These are phyloP conservation scores for Mythimna impura DNA, from an alignment of 2,888 invertebrate genomes.

Conservation along the genomic window DNA sequence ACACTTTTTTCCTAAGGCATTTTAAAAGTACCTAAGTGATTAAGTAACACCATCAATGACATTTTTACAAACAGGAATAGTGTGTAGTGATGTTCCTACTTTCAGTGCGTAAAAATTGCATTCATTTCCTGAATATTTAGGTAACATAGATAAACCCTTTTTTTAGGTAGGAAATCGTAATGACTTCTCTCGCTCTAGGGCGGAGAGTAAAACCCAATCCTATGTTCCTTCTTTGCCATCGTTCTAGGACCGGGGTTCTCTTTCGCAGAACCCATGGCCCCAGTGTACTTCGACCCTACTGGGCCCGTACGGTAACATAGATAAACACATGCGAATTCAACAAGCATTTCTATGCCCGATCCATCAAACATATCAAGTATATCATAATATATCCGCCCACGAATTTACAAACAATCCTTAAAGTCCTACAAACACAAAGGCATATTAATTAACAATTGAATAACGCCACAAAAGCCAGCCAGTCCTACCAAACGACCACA, in stretches of 20 bases:
- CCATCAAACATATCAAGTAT: not conserved
- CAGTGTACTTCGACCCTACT: too few species aligned
- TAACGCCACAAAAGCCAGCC: conserved; percentile 45
- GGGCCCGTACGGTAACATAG: not conserved
- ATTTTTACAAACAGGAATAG: not conserved
- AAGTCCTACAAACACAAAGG: conserved; percentile 12
- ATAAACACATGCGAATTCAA: not conserved
- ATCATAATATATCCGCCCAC: not conserved
- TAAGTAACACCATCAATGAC: too few species aligned
- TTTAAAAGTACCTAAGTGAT: too few species aligned
- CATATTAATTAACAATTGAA: conserved; percentile 35
- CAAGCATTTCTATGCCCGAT: not conserved
- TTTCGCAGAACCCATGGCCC: too few species aligned
- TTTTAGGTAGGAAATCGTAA: too few species aligned
- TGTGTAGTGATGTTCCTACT: not conserved
- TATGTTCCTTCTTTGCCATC: too few species aligned
- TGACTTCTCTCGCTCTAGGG: too few species aligned
- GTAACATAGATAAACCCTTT: not conserved
- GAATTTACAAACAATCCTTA: not conserved
- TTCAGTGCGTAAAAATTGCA: not conserved
- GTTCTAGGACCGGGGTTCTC: too few species aligned
- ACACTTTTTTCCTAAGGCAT: not conserved
- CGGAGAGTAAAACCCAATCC: too few species aligned
- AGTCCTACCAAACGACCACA: conserved; percentile 45
- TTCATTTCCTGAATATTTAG: not conserved